These are phyloP conservation scores for Sphaeramia orbicularis DNA, from an alignment of 2,797 vertebrate species.

Conservation along the genomic window DNA sequence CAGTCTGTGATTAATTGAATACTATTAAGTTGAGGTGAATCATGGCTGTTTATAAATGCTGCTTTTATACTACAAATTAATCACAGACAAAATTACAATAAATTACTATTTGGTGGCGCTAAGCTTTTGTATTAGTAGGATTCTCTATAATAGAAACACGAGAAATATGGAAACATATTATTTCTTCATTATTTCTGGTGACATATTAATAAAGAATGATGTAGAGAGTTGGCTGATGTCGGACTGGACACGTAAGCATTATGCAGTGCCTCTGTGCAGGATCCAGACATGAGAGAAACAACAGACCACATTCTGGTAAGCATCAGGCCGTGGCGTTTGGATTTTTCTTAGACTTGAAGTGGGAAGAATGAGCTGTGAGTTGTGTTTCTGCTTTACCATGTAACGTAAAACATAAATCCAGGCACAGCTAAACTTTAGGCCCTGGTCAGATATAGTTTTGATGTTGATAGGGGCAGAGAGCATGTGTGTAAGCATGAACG, in stretches of 20 bases:
- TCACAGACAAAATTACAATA: conserved; percentile 73
- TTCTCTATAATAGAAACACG: conserved; percentile 42
- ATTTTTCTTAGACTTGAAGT: conserved; percentile 56
- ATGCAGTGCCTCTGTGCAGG: conserved; percentile 18
- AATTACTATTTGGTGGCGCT: conserved; percentile 61
- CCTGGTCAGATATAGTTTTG: conserved; percentile 7
- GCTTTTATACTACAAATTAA: conserved; percentile 74
- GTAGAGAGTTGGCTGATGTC: conserved; percentile 51
- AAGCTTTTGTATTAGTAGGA: conserved; percentile 43
- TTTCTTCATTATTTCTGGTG: conserved; percentile 67
- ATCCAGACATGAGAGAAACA: conserved; percentile 63
- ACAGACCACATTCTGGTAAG: conserved; percentile 74
- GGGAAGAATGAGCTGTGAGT: conserved; percentile 62
- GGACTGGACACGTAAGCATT: conserved; percentile 39
- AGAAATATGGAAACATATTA: conserved; percentile 59
- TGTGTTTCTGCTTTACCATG: conserved; percentile 56
- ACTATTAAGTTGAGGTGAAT: conserved; percentile 81
- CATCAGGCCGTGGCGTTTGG: conserved; percentile 62
- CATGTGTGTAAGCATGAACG: too few relatives aligned
- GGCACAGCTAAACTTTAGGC: conserved; percentile 5
- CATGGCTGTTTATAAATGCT: conserved; percentile 73
- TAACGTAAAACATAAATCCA: conserved; percentile 58
- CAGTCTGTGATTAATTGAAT: conserved; percentile 82
- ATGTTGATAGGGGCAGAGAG: background rate
- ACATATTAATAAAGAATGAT: conserved; percentile 71